phyloP scores from a whole-genome alignment of 2,113 vertebrate genomes.

The Prietella phreatophila region DNA sequence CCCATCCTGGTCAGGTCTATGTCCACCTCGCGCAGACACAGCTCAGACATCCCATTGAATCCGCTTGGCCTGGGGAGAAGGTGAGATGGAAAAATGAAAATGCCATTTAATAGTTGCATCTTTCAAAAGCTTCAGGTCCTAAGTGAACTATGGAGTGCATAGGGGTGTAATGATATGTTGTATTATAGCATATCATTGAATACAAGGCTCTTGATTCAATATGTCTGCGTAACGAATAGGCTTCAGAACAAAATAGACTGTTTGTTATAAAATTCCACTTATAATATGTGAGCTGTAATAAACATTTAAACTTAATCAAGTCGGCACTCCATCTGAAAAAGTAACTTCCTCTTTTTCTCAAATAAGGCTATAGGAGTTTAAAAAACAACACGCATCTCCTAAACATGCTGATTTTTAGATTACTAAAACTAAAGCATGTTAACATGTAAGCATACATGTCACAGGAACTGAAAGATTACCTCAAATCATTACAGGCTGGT shows the following conservation, averaged over 20 bases:
- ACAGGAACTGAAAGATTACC: background rate
- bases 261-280: background rate
- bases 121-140: background rate
- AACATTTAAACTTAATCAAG: background rate
- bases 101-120: background rate
- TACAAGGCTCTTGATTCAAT: background rate
- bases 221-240: background rate
- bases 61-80: constrained; percentile 76
- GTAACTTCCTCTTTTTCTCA: background rate
- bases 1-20: constrained; percentile 75
- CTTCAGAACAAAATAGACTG: background rate
- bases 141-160: background rate
- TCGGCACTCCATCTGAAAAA: background rate
- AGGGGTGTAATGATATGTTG: background rate
- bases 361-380: background rate
- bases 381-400: background rate
- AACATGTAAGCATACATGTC: background rate
- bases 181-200: background rate
- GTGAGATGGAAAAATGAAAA: constrained; percentile 62
- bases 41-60: constrained; percentile 82
- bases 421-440: background rate
- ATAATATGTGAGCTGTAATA: background rate
- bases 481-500: background rate
- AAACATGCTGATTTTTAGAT: background rate
- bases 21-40: constrained; percentile 80